Conservation (phyloP, 1,140 invertebrate genomes). For the Macrosteles quadrilineatus region DNA sequence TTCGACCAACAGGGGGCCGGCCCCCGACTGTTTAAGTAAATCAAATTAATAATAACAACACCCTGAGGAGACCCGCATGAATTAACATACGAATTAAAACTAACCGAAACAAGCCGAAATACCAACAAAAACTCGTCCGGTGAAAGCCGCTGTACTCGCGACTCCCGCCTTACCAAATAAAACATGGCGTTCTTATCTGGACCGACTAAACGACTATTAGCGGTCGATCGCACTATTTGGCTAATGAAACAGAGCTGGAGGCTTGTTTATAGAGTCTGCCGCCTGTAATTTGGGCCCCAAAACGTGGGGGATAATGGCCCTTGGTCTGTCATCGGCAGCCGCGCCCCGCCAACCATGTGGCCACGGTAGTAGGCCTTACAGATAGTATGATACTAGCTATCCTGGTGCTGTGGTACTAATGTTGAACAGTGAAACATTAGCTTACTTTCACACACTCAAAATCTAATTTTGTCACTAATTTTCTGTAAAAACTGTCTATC, state of each 20-base stretch:
- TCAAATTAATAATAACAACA: slow-evolving; percentile 8
- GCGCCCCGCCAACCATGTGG: background rate
- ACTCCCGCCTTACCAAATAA: background rate
- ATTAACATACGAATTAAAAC: slow-evolving; percentile 6
- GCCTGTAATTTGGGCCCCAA: slow-evolving; percentile 5
- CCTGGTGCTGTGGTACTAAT: no score
- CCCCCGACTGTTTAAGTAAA: background rate
- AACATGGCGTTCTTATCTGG: background rate
- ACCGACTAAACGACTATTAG: slow-evolving; percentile 8
- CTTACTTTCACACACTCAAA: no score
- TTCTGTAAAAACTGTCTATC: no score
- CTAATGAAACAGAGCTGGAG: slow-evolving; percentile 4
- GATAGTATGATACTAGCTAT: no score
- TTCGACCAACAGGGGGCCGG: no score
- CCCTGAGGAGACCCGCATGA: slow-evolving; percentile 14
- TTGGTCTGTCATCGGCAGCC: background rate
- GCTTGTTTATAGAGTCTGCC: slow-evolving; percentile 5
- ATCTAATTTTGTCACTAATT: no score
- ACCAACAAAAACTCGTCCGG: slow-evolving; percentile 11
- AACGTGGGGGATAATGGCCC: background rate
- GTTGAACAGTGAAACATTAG: no score
- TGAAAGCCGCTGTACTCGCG: background rate
- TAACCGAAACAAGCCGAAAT: slow-evolving; percentile 2
- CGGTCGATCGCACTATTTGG: slow-evolving; percentile 5
- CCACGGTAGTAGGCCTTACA: no score